These are phyloP conservation scores for Intoshia linei DNA, from an alignment of 1,140 invertebrate genomes.

Conservation along the genomic window DNA sequence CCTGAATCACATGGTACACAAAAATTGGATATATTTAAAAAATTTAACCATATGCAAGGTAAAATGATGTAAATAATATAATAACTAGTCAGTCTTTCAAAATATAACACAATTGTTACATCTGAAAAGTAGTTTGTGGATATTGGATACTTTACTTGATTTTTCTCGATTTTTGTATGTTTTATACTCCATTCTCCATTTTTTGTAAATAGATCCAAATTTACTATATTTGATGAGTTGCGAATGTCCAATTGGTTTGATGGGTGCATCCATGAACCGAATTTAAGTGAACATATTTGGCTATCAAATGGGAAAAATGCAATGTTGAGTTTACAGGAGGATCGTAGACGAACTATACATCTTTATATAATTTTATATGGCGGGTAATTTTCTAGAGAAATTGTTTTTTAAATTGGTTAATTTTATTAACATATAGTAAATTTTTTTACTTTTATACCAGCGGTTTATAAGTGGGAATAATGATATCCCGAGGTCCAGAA, in stretches of 20 bases:
- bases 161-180: conserved; percentile 3
- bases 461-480: neutral
- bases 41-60: no score
- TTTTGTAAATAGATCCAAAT: conserved; percentile 4
- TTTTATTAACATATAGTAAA: neutral
- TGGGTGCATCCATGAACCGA: conserved; percentile 80
- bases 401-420: neutral
- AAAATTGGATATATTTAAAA: no score
- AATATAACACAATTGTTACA: no score
- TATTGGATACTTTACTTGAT: conserved; percentile 7
- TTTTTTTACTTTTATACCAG: neutral
- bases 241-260: conserved; percentile 33
- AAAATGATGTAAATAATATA: no score
- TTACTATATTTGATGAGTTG: conserved; percentile 3
- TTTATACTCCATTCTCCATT: conserved; percentile 9
- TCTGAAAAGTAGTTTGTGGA: conserved; percentile 23
- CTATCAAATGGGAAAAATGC: conserved; percentile 75
- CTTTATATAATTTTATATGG: conserved; percentile 1
- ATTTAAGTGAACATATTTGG: conserved; percentile 75
- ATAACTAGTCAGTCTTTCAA: no score
- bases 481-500: no score
- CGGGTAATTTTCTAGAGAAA: neutral
- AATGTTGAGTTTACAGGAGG: conserved; percentile 73
- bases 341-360: conserved; percentile 5
- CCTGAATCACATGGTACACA: no score